A percentile compares a stretch with the other conserved stretches of the same genome.
These are phyloP conservation scores for Sciurus vulgaris DNA, from an alignment of 2,797 vertebrate species.

Conservation along the genomic window DNA sequence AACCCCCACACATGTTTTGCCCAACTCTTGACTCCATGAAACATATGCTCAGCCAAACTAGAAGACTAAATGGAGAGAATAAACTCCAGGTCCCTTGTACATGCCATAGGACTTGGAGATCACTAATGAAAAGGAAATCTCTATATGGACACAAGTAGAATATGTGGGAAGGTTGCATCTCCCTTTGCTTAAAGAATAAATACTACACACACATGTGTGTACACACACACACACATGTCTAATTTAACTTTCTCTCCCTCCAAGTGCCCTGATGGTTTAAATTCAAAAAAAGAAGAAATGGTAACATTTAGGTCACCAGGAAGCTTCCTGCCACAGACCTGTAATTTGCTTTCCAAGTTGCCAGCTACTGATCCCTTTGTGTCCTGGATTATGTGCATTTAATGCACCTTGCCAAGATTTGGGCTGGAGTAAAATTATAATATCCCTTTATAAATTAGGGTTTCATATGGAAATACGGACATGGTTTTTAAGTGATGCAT, in stretches of 20 bases:
- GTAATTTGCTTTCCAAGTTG: conserved; percentile 56
- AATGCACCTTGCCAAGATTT: conserved; percentile 81
- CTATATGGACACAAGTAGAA: not conserved
- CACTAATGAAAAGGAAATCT: not conserved
- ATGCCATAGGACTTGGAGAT: not conserved
- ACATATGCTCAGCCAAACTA: not conserved
- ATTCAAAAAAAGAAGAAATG: conserved; percentile 24
- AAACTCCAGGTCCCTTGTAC: not conserved
- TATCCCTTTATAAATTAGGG: conserved; percentile 84
- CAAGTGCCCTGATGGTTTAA: conserved; percentile 27
- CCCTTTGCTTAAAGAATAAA: not conserved
- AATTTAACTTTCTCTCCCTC: not conserved
- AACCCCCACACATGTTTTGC: not conserved
- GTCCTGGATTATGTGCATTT: conserved; percentile 66
- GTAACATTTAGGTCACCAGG: conserved; percentile 56
- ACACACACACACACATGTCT: not conserved
- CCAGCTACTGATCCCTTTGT: conserved; percentile 77
- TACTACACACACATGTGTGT: too few species aligned
- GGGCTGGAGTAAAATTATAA: conserved; percentile 84
- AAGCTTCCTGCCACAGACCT: conserved; percentile 61
- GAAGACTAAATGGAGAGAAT: not conserved
- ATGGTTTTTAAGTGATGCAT: conserved; percentile 80
- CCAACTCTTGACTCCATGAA: not conserved
- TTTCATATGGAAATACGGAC: conserved; percentile 87
- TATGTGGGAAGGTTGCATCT: not conserved